These are phyloP conservation scores for Myotis pilosus DNA, from an alignment of 2,797 vertebrate species.

Conservation along the genomic window DNA sequence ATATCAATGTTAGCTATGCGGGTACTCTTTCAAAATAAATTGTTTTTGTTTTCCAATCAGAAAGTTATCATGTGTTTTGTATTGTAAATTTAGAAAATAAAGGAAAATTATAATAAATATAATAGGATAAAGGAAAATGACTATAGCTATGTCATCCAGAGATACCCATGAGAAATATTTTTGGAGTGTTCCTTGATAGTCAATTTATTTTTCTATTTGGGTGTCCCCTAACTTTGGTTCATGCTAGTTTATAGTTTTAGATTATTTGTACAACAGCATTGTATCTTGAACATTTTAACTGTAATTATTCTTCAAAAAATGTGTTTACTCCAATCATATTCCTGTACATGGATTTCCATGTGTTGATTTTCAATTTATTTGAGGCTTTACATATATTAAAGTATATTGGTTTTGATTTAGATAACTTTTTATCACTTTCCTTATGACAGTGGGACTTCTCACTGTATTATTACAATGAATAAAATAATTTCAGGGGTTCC, in stretches of 20 bases:
- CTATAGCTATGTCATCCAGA: not conserved
- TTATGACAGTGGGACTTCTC: not conserved
- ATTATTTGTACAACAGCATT: not conserved
- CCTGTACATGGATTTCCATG: not conserved
- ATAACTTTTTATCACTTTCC: slow-evolving; percentile 2
- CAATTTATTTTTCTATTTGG: not conserved
- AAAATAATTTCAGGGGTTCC: not conserved
- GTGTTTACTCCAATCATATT: not conserved
- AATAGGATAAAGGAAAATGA: not conserved
- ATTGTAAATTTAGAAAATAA: slow-evolving; percentile 15
- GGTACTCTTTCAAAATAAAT: not conserved
- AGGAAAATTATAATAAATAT: not conserved
- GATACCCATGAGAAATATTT: not conserved
- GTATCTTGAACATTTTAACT: not conserved
- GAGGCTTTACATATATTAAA: not conserved
- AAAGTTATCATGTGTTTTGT: not conserved
- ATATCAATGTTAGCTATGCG: not conserved
- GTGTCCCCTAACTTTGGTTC: not conserved
- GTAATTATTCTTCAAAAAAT: not conserved
- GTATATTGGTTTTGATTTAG: not conserved
- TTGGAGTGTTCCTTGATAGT: not conserved
- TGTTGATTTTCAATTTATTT: slow-evolving; percentile 3
- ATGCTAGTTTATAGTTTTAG: not conserved
- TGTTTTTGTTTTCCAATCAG: not conserved
- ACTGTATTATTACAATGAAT: slow-evolving; percentile 2